Conservation (phyloP, 2,888 invertebrate species). For the Elmis aenea region DNA sequence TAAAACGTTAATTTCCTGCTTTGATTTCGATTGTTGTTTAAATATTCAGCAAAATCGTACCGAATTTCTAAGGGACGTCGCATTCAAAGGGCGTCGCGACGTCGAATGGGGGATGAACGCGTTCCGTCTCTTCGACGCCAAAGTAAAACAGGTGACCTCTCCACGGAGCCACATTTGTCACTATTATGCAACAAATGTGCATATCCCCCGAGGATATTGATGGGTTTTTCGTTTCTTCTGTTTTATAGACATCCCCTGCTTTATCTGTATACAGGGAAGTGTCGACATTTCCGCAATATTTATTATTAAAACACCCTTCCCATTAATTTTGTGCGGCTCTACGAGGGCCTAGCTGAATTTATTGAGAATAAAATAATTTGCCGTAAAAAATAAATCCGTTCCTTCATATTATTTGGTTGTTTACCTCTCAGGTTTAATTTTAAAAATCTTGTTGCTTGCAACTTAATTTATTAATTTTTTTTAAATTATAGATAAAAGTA, state of each 20-base stretch:
- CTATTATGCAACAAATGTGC: conserved; percentile 25
- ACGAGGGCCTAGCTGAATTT: too few relatives aligned
- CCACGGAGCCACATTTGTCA: conserved; percentile 28
- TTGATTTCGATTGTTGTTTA: too few relatives aligned
- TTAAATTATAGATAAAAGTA: too few relatives aligned
- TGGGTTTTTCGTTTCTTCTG: conserved; percentile 8
- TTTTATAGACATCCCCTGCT: conserved; percentile 14
- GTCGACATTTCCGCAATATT: conserved; percentile 10
- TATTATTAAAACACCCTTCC: conserved; percentile 15
- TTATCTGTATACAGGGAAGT: conserved; percentile 1
- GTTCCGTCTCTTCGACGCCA: conserved; percentile 12
- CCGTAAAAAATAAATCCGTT: too few relatives aligned
- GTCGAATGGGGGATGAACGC: neutral
- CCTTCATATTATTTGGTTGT: too few relatives aligned
- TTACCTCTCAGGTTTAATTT: too few relatives aligned
- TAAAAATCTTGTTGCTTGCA: too few relatives aligned
- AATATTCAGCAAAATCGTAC: too few relatives aligned
- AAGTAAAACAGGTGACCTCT: conserved; percentile 30
- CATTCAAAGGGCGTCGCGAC: conserved; percentile 4
- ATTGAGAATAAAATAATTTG: too few relatives aligned
- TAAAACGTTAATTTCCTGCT: too few relatives aligned
- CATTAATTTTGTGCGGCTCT: conserved; percentile 11
- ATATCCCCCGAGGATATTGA: conserved; percentile 12
- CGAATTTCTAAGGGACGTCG: too few relatives aligned
- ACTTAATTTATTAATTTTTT: too few relatives aligned